phyloP scores from a whole-genome alignment of 2,797 vertebrate species.

The Phalloptychus januarius region DNA sequence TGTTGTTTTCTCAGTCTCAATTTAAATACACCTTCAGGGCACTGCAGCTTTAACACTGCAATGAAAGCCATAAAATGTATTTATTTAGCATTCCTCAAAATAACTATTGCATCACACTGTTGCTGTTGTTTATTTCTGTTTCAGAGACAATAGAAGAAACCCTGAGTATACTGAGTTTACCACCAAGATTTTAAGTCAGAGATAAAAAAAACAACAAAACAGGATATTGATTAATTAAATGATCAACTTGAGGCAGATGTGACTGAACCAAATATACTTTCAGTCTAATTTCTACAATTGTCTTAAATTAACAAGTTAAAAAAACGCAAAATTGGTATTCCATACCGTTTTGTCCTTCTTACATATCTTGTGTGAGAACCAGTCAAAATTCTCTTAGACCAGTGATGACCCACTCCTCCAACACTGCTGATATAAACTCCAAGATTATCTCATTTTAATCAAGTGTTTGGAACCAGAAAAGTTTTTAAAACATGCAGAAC shows the following conservation, averaged over 20 bases:
- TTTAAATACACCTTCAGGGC: slow-evolving; percentile 24
- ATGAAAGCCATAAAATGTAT: slow-evolving; percentile 21
- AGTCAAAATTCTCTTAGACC: neutral
- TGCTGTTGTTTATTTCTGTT: neutral
- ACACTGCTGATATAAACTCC: neutral
- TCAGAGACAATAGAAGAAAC: neutral
- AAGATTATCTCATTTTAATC: neutral
- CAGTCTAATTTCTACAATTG: neutral
- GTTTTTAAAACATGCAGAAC: neutral
- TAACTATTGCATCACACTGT: slow-evolving; percentile 18
- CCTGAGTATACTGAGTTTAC: neutral
- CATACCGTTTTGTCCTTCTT: neutral
- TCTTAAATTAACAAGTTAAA: neutral
- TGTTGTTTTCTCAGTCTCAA: slow-evolving; percentile 24
- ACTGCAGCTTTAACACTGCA: slow-evolving; percentile 16
- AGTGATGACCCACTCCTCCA: neutral
- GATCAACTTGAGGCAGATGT: neutral
- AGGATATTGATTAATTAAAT: neutral
- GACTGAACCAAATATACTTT: neutral
- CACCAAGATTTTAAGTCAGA: neutral
- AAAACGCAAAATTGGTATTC: neutral
- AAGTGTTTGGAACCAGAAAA: neutral
- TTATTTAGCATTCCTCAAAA: slow-evolving; percentile 18
- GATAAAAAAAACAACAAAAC: neutral
- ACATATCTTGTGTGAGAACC: neutral